Base-by-base conservation (phyloP, 2,888 invertebrate species). In the Callyntrura guangdongensis region DNA sequence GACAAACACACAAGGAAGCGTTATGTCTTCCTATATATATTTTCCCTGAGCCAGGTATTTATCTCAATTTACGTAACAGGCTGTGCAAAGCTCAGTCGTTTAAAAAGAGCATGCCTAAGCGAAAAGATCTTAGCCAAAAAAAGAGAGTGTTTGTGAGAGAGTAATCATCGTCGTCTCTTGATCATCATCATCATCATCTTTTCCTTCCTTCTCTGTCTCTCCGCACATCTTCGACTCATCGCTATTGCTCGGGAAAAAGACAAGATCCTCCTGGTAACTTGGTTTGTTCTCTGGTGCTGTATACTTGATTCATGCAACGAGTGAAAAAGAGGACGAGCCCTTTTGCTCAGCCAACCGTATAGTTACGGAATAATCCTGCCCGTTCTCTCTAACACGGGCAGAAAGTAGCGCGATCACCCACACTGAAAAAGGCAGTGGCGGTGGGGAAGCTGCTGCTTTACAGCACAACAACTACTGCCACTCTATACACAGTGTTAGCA, bases 301-400 rank as follows among this genome's bases (percentile, higher is more conserved):
- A 72, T 85, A 72, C 72, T 79, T 64, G 89, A 81, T 81, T 79
- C 87, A 87, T 53, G 79, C 83, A 82, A 83, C 88, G 89, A 89
- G 89, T 89, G 89, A 89, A 89, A 89, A 89, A 83, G 83, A 89
- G 89, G 89, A 89, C 89, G 89, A 89, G 89, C 89, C 89, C 89
- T 89, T 89, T 89, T 83, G 89, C 83, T 74, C 82, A 89, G 74
- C 89, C 89, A 89, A 83, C 89, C 89, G 89, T 89, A 61, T 49
- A 83, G 69, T 83, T 83, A 89, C 89, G 89, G 83, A 83, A 83
- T 83, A 83, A 83, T 89, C 89, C 89, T 89, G 83, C 74, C 88
- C 89, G 89, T 86, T 86, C 56, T 86, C 20, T 69, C 11, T 83
- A 11, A 69, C 69, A 27, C 74, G 67, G 86, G 86, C 45, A 49